A percentile compares a stretch with the other conserved stretches of the same genome.
Evolutionary conservation across 2,797 vertebrate genomes (phyloP).

Genomic region (Todus mexicanus): DNA sequence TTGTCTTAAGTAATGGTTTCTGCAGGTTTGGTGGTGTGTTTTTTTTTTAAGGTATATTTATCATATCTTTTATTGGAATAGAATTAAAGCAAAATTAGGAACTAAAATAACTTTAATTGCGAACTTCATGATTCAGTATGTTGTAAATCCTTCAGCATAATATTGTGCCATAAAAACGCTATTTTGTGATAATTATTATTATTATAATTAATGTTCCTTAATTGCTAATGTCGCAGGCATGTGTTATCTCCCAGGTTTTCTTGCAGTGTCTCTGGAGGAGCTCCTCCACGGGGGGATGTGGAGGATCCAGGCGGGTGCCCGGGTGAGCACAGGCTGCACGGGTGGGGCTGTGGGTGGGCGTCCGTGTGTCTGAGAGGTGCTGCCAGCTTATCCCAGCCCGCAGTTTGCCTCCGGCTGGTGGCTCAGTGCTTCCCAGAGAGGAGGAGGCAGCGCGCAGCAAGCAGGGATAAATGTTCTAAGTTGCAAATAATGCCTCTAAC

Average conservation of each 20-base stretch:
- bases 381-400: neutral
- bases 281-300: accelerated
- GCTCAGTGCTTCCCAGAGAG: neutral
- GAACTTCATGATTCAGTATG: slow-evolving; percentile 63
- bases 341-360: neutral
- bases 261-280: slow-evolving; percentile 11
- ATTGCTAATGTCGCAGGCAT: slow-evolving; percentile 60
- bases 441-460: neutral
- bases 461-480: neutral
- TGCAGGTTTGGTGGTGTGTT: neutral
- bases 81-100: slow-evolving; percentile 68
- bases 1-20: slow-evolving; percentile 58
- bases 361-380: accelerated
- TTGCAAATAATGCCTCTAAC: neutral
- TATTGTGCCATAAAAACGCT: slow-evolving; percentile 73
- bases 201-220: slow-evolving; percentile 72
- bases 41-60: slow-evolving; percentile 47
- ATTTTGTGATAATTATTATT: slow-evolving; percentile 74
- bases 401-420: accelerated
- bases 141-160: slow-evolving; percentile 72
- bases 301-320: neutral
- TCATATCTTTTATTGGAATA: slow-evolving; percentile 66
- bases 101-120: slow-evolving; percentile 72
- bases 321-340: accelerated
- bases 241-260: slow-evolving; percentile 48